These are phyloP conservation scores for Pantala flavescens DNA, from an alignment of 1,140 invertebrate genomes.

Conservation along the genomic window DNA sequence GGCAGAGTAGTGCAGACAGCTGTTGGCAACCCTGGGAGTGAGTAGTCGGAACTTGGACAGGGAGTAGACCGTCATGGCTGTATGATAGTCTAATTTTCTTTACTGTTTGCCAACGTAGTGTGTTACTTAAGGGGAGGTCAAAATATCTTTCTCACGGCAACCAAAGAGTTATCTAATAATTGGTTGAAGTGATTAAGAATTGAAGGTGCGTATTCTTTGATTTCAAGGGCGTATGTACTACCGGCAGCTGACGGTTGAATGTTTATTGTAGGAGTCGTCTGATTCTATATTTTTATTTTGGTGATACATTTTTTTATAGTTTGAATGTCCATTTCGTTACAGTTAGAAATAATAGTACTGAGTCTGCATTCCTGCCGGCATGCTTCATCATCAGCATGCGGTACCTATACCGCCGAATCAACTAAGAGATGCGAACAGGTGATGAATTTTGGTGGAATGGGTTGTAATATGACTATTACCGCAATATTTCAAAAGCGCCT, in stretches of 20 bases:
- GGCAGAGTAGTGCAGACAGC: too few relatives aligned
- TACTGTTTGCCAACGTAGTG: slow-evolving; percentile 4
- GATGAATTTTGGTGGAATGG: background rate
- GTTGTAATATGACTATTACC: too few relatives aligned
- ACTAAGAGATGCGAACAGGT: slow-evolving; percentile 1
- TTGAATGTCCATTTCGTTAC: background rate
- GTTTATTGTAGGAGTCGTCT: background rate
- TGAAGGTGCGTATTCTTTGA: background rate
- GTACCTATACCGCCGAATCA: background rate
- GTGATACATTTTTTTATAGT: too few relatives aligned
- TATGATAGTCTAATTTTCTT: slow-evolving; percentile 10
- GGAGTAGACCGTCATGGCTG: slow-evolving; percentile 2
- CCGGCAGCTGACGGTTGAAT: background rate
- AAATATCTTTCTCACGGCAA: background rate
- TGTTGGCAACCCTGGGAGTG: too few relatives aligned
- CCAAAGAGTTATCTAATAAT: background rate
- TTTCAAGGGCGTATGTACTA: background rate
- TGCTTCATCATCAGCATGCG: background rate
- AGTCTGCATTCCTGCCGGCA: background rate
- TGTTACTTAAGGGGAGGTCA: background rate
- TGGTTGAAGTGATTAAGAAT: background rate
- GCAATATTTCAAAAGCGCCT: too few relatives aligned
- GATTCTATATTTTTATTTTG: too few relatives aligned
- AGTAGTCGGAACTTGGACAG: background rate
- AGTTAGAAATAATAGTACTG: background rate